Conservation (phyloP, 2,113 vertebrate species). For the Petaurus breviceps region DNA sequence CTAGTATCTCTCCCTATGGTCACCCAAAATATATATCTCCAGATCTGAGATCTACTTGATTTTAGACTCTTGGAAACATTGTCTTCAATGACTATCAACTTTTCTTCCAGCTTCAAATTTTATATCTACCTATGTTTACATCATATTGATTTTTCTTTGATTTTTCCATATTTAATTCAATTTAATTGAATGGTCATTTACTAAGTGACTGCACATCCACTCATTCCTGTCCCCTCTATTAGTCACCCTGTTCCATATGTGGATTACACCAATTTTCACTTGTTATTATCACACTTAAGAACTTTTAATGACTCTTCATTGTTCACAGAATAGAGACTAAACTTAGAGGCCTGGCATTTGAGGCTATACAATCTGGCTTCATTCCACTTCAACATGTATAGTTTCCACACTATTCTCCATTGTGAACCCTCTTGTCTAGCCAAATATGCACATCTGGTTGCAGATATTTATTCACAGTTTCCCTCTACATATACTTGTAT, state of each 20-base stretch:
- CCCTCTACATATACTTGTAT: background rate
- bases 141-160: background rate
- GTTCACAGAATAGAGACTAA: background rate
- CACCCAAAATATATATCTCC: background rate
- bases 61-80: background rate
- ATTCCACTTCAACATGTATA: too few species aligned
- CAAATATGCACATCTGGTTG: background rate
- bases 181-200: background rate
- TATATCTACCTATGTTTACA: background rate
- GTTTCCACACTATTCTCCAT: background rate
- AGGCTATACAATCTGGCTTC: background rate
- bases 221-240: background rate
- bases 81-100: background rate
- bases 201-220: background rate
- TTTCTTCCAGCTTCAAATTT: background rate
- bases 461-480: background rate
- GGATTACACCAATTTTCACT: background rate
- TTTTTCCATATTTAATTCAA: background rate
- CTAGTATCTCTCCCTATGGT: background rate
- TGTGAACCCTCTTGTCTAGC: background rate
- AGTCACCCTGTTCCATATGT: background rate
- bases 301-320: background rate
- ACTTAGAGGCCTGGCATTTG: background rate
- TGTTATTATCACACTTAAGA: background rate
- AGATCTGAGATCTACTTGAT: too few species aligned